Percentiles rank a stretch among this genome's conserved stretches.
Evolutionary conservation across 1,140 invertebrate species (phyloP).

Genomic region (Eueides isabella): DNA sequence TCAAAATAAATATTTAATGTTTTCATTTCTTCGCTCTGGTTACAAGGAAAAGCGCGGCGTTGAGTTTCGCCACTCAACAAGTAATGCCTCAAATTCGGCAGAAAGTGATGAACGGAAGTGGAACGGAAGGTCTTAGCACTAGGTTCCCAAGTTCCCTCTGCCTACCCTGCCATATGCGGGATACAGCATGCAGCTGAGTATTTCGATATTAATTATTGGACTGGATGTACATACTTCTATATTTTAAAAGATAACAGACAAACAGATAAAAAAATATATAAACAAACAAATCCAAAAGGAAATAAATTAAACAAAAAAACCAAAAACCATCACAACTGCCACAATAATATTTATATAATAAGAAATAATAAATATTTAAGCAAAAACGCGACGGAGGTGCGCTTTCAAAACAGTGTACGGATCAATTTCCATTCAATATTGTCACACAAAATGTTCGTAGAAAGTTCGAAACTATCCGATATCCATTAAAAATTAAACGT

Average conservation of each 20-base stretch:
- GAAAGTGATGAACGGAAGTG: too few species aligned
- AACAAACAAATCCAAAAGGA: not conserved
- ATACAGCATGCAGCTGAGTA: too few species aligned
- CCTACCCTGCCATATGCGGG: too few species aligned
- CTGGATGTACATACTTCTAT: too few species aligned
- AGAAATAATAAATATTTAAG: not conserved
- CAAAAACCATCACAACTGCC: not conserved
- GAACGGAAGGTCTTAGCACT: too few species aligned
- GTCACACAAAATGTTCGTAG: conserved; percentile 50
- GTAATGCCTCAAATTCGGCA: too few species aligned
- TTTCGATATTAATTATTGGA: too few species aligned
- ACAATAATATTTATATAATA: not conserved
- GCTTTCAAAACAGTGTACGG: conserved; percentile 3
- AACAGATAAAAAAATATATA: not conserved
- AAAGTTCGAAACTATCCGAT: conserved; percentile 47
- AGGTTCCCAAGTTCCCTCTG: too few species aligned
- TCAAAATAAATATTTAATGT: too few species aligned
- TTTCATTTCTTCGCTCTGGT: too few species aligned
- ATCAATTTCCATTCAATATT: conserved; percentile 41
- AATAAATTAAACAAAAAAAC: not conserved
- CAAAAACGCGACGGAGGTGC: not conserved
- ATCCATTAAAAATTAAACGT: conserved; percentile 62
- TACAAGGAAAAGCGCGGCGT: too few species aligned
- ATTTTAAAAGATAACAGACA: not conserved
- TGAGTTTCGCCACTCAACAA: too few species aligned